Percentiles rank a stretch among this genome's conserved stretches.
Conservation (phyloP, 2,797 vertebrate genomes). For the Amphiprion clarkii region DNA sequence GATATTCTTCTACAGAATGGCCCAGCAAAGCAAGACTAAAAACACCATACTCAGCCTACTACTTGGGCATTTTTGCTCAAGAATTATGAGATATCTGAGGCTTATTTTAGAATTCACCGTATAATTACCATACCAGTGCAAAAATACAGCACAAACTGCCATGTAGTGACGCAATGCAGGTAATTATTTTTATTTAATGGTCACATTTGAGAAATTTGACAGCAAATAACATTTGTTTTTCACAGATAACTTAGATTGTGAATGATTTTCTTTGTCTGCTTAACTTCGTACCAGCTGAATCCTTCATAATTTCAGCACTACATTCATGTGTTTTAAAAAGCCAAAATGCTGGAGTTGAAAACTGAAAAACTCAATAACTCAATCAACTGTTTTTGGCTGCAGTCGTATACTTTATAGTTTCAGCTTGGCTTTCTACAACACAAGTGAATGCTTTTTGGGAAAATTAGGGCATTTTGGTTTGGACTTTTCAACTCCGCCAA, state of each 20-base stretch:
- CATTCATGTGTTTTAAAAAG: constrained; percentile 1
- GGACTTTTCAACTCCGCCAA: constrained; percentile 64
- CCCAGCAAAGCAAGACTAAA: too few species aligned
- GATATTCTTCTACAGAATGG: too few species aligned
- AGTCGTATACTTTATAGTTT: constrained; percentile 3
- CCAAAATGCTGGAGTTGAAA: neutral
- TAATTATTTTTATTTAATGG: too few species aligned
- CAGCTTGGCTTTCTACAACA: constrained; percentile 1
- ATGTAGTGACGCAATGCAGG: neutral
- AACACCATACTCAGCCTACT: too few species aligned
- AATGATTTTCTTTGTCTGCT: neutral
- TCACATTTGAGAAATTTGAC: neutral
- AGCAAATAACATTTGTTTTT: neutral
- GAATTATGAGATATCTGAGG: neutral
- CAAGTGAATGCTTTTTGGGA: constrained; percentile 19
- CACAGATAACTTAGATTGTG: neutral
- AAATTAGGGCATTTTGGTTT: constrained; percentile 41
- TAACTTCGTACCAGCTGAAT: neutral
- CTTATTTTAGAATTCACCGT: neutral
- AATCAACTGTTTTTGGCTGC: constrained; percentile 9
- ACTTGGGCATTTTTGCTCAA: too few species aligned
- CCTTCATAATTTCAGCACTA: neutral
- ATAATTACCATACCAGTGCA: neutral
- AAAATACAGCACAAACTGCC: neutral
- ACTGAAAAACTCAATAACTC: neutral